Percentiles rank a stretch among this genome's conserved stretches.
Evolutionary conservation across 2,113 vertebrate species (phyloP).

Genomic region (Xenus cinereus): DNA sequence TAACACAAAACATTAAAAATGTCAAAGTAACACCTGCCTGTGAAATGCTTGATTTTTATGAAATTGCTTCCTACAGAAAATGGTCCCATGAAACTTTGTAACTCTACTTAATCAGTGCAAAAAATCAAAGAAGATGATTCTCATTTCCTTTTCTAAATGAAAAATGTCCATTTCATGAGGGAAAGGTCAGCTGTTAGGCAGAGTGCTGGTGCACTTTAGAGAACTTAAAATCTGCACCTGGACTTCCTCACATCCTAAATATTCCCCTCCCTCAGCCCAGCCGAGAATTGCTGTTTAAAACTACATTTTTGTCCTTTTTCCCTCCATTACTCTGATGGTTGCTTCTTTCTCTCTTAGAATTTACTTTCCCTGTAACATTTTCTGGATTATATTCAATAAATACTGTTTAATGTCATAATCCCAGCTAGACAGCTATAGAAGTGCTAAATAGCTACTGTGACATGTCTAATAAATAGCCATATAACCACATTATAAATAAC

Average conservation of each 20-base stretch:
- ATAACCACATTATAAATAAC: conserved; percentile 57
- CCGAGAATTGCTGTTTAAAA: neutral
- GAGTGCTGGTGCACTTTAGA: neutral
- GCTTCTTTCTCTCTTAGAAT: neutral
- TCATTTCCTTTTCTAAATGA: conserved; percentile 62
- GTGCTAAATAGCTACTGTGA: conserved; percentile 9
- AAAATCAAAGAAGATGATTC: conserved; percentile 49
- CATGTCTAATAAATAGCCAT: conserved; percentile 24
- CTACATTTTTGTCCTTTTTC: neutral
- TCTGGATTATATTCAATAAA: neutral
- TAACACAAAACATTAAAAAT: neutral
- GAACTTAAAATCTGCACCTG: conserved; percentile 45
- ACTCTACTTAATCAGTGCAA: neutral
- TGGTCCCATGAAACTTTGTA: neutral
- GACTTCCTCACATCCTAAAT: conserved; percentile 8
- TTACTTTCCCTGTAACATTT: neutral
- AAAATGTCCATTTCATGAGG: conserved; percentile 49
- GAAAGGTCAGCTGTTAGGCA: conserved; percentile 39
- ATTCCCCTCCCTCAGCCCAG: neutral
- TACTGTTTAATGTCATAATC: neutral
- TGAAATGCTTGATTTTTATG: neutral
- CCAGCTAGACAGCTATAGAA: neutral
- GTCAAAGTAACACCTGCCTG: neutral
- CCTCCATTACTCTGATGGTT: neutral
- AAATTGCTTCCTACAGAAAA: conserved; percentile 9